Percentiles rank a stretch among this genome's conserved stretches.
These are phyloP conservation scores for Tenthredo mesomela DNA, from an alignment of 2,888 invertebrate species.

Conservation along the genomic window DNA sequence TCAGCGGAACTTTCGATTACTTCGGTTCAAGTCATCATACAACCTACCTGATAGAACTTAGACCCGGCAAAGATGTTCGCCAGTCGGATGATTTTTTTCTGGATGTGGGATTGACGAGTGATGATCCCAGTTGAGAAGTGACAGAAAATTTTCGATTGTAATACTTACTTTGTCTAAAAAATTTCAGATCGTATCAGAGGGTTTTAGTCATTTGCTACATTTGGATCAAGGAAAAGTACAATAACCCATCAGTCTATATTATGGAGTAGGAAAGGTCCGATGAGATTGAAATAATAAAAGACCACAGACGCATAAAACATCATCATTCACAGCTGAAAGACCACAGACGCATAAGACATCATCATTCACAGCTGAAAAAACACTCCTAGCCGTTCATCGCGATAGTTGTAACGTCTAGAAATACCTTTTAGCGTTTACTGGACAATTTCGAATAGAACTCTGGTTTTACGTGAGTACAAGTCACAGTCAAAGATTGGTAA, in stretches of 20 bases:
- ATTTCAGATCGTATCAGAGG: constrained; percentile 75
- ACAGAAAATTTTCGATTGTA: constrained; percentile 80
- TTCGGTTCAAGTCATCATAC: constrained; percentile 16
- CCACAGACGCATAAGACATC: constrained; percentile 68
- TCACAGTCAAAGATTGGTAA: not conserved
- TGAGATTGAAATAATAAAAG: constrained; percentile 65
- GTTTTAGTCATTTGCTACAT: constrained; percentile 74
- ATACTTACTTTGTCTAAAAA: constrained; percentile 39
- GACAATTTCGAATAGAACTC: constrained; percentile 84
- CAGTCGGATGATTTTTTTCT: constrained; percentile 47
- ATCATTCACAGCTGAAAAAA: constrained; percentile 77
- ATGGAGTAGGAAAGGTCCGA: constrained; percentile 75
- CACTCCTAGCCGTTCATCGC: constrained; percentile 77
- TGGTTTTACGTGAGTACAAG: constrained; percentile 80
- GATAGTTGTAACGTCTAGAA: constrained; percentile 79
- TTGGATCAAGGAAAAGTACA: constrained; percentile 75
- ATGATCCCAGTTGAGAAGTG: constrained; percentile 79
- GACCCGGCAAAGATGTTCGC: not conserved
- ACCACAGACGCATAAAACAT: constrained; percentile 65
- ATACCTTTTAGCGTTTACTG: constrained; percentile 83
- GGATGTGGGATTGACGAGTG: constrained; percentile 75
- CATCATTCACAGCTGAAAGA: constrained; percentile 77
- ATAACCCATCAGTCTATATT: constrained; percentile 72
- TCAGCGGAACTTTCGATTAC: constrained; percentile 30
- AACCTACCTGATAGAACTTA: not conserved